These are phyloP conservation scores for Operophtera brumata DNA, from an alignment of 2,888 invertebrate genomes.

Conservation along the genomic window DNA sequence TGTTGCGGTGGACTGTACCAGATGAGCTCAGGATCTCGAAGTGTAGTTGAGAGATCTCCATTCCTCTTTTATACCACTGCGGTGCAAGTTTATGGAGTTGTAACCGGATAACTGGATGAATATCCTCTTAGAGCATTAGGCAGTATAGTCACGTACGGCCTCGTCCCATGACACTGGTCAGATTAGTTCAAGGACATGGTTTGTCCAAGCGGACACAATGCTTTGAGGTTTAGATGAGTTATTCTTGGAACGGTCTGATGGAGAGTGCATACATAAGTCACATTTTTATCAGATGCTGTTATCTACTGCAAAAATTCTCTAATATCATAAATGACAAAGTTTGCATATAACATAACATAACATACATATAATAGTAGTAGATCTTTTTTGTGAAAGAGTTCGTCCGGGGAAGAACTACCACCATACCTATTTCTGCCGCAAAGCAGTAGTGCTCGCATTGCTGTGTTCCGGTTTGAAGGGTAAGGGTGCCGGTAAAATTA, in stretches of 20 bases:
- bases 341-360: no score
- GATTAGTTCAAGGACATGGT: conserved; percentile 50
- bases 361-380: no score
- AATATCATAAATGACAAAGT: no score
- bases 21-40: conserved; percentile 32
- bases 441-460: no score
- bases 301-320: no score
- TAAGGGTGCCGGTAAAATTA: no score
- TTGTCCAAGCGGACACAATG: conserved; percentile 14
- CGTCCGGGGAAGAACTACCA: no score
- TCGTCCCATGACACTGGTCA: conserved; percentile 50
- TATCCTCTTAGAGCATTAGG: conserved; percentile 63
- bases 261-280: no score
- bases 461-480: no score
- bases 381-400: no score
- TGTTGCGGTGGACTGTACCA: conserved; percentile 33
- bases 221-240: neutral
- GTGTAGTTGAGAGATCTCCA: conserved; percentile 40
- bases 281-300: no score
- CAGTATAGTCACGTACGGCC: conserved; percentile 65
- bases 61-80: conserved; percentile 48
- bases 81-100: conserved; percentile 38
- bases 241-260: neutral
- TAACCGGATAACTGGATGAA: conserved; percentile 61
- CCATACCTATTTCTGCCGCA: no score